These are phyloP conservation scores for Acanthopleura granulata DNA, from an alignment of 2,888 invertebrate species.

Conservation along the genomic window DNA sequence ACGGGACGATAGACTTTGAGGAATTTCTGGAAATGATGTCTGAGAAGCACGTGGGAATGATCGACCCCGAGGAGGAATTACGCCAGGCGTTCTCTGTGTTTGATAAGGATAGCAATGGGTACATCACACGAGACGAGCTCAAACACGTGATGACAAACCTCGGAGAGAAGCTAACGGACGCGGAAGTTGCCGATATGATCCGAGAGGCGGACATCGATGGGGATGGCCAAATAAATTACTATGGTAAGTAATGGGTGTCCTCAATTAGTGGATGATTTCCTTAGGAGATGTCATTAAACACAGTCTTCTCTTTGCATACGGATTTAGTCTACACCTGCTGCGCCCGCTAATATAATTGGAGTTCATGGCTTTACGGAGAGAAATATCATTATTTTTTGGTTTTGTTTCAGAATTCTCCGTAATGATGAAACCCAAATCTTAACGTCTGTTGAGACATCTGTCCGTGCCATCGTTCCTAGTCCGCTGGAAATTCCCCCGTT, in stretches of 20 bases:
- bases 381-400: too few relatives aligned
- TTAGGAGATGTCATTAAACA: too few relatives aligned
- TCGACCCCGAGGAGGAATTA: not conserved
- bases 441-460: too few relatives aligned
- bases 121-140: not conserved
- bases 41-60: not conserved
- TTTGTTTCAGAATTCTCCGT: too few relatives aligned
- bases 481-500: too few relatives aligned
- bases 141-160: constrained; percentile 11
- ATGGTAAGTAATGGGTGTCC: not conserved
- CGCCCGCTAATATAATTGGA: too few relatives aligned
- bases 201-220: constrained; percentile 5
- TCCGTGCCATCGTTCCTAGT: too few relatives aligned
- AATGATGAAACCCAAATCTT: too few relatives aligned
- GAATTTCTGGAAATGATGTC: constrained; percentile 12
- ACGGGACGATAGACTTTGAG: constrained; percentile 8
- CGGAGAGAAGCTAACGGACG: constrained; percentile 11
- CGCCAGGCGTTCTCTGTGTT: constrained; percentile 2
- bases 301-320: too few relatives aligned
- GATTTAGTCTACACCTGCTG: too few relatives aligned
- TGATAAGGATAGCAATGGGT: constrained; percentile 11
- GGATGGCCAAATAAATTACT: constrained; percentile 8
- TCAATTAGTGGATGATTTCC: too few relatives aligned
- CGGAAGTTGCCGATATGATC: not conserved
- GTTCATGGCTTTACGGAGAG: too few relatives aligned